Percentiles rank a stretch among this genome's conserved stretches.
Conservation (phyloP, 2,888 invertebrate species). For the Platycnemis pennipes region DNA sequence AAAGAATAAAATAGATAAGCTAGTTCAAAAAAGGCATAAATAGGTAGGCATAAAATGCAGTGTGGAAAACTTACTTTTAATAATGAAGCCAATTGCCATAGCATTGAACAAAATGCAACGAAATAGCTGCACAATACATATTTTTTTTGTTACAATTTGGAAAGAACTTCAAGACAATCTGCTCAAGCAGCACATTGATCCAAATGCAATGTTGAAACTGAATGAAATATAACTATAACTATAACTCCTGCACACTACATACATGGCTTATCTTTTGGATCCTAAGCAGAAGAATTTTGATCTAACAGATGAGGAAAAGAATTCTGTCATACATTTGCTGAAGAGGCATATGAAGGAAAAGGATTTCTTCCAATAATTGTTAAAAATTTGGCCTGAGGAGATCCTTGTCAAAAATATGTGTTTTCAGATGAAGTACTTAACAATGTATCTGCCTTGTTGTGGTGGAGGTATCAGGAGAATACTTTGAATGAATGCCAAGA, state of each 20-base stretch:
- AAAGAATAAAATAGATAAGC: neutral
- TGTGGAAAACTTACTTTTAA: neutral
- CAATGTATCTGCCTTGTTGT: no score
- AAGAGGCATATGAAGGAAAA: neutral
- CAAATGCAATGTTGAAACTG: neutral
- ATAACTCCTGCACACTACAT: neutral
- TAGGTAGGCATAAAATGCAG: neutral
- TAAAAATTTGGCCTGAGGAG: neutral
- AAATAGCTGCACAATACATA: neutral
- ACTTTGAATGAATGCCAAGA: no score
- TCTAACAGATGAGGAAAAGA: neutral
- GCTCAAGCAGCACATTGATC: neutral
- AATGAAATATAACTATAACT: neutral
- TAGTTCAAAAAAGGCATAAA: neutral
- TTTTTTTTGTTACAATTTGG: neutral
- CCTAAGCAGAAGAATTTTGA: neutral
- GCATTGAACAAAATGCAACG: neutral
- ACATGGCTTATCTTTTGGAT: neutral
- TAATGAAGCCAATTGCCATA: neutral
- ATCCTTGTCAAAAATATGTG: neutral
- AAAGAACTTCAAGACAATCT: neutral
- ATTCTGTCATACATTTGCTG: neutral
- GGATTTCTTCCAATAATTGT: neutral
- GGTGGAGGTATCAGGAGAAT: no score
- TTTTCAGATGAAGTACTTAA: neutral